phyloP scores from a whole-genome alignment of 2,113 vertebrate genomes.

The Anolis carolinensis region DNA sequence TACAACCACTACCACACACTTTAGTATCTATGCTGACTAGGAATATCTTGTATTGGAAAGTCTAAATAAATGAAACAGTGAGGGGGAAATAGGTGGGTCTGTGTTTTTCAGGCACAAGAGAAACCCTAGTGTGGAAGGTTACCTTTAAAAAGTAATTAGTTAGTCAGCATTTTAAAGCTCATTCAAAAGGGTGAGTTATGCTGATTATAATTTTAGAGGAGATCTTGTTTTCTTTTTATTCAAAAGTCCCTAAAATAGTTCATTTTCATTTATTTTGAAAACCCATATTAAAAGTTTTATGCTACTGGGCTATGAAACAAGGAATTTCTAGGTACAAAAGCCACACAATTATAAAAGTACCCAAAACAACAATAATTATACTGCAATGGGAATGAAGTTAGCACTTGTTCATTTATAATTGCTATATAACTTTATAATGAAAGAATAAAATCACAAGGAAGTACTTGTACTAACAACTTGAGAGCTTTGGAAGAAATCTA shows the following conservation, averaged over 20 bases:
- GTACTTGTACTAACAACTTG: background rate
- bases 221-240: background rate
- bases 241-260: background rate
- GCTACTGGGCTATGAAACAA: background rate
- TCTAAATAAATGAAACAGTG: slow-evolving; percentile 3
- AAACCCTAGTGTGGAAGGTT: background rate
- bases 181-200: too few relatives aligned
- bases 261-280: background rate
- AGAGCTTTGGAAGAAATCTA: background rate
- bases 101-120: background rate
- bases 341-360: too few relatives aligned
- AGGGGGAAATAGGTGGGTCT: background rate
- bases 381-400: too few relatives aligned
- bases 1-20: accelerated
- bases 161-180: background rate
- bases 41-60: background rate
- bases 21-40: slow-evolving; percentile 16
- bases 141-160: background rate
- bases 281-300: background rate
- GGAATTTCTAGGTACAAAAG: too few relatives aligned
- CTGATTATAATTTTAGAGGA: background rate
- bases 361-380: too few relatives aligned
- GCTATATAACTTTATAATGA: background rate
- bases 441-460: background rate
- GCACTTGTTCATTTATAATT: too few relatives aligned